phyloP scores from a whole-genome alignment of 2,888 invertebrate species.

The Polymixis lichenea region DNA sequence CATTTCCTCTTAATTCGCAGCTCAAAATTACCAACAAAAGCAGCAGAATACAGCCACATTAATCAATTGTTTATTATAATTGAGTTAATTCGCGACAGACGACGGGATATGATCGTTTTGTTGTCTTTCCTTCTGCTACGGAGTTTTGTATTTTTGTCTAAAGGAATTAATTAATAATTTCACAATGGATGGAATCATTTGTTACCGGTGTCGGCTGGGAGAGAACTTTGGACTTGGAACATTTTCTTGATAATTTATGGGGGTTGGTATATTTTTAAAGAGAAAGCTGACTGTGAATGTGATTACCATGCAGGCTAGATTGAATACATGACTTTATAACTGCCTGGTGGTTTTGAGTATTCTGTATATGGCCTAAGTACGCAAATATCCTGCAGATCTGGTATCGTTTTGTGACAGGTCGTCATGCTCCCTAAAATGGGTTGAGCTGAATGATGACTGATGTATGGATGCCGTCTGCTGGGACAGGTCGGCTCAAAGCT shows the following conservation, averaged over 20 bases:
- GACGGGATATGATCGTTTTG: constrained; percentile 68
- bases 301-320: too few relatives aligned
- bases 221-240: constrained; percentile 63
- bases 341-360: too few relatives aligned
- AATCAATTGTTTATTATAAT: constrained; percentile 61
- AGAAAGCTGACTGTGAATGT: too few relatives aligned
- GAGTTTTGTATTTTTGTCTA: constrained; percentile 70
- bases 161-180: constrained; percentile 82
- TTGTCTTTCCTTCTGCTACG: constrained; percentile 50
- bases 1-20: not conserved
- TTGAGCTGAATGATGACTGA: too few relatives aligned
- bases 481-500: too few relatives aligned
- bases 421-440: too few relatives aligned
- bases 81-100: constrained; percentile 63
- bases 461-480: too few relatives aligned
- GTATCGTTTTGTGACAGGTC: too few relatives aligned
- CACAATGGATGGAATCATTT: constrained; percentile 80
- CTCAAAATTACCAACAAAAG: constrained; percentile 9
- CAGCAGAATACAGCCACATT: constrained; percentile 29
- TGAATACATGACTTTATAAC: too few relatives aligned
- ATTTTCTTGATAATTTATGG: constrained; percentile 10
- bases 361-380: too few relatives aligned
- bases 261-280: not conserved
- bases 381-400: too few relatives aligned
- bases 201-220: constrained; percentile 68